These are phyloP conservation scores for Drosophila robusta DNA, from an alignment of 2,888 invertebrate genomes.

Conservation along the genomic window DNA sequence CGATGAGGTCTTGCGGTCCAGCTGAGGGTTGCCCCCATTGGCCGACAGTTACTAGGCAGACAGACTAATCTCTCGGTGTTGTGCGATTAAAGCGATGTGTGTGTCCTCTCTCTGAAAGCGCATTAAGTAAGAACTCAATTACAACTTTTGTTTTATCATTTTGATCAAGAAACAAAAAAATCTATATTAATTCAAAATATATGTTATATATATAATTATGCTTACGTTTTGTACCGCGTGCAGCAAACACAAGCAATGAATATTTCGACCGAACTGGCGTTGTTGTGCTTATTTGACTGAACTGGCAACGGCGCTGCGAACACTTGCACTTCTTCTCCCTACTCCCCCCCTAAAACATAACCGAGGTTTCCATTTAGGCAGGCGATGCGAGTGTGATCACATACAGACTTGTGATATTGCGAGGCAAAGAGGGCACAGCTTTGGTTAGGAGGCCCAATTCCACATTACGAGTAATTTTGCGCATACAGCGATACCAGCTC, in stretches of 20 bases:
- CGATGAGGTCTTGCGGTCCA: slow-evolving; percentile 70
- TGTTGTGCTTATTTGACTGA: slow-evolving; percentile 35
- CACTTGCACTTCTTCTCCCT: slow-evolving; percentile 41
- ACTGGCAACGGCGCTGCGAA: slow-evolving; percentile 45
- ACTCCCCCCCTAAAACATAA: slow-evolving; percentile 14
- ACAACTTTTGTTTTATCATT: slow-evolving; percentile 63
- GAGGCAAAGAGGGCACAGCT: slow-evolving; percentile 31
- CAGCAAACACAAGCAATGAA: slow-evolving; percentile 64
- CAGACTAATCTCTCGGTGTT: slow-evolving; percentile 73
- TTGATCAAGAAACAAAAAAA: slow-evolving; percentile 52
- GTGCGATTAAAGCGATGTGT: slow-evolving; percentile 76
- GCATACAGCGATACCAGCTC: slow-evolving; percentile 37
- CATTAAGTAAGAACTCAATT: slow-evolving; percentile 80
- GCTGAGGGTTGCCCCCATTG: slow-evolving; percentile 60
- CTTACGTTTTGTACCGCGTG: slow-evolving; percentile 73
- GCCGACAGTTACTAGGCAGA: slow-evolving; percentile 75
- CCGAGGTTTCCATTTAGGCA: slow-evolving; percentile 52
- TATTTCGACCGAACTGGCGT: slow-evolving; percentile 56
- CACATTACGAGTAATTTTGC: slow-evolving; percentile 5
- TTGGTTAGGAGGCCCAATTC: slow-evolving; percentile 41
- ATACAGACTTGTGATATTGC: slow-evolving; percentile 26
- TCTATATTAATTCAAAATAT: slow-evolving; percentile 13
- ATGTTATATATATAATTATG: slow-evolving; percentile 58
- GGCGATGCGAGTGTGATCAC: slow-evolving; percentile 39
- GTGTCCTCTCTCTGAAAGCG: slow-evolving; percentile 80